These are phyloP conservation scores for Prunella fulvescens DNA, from an alignment of 2,113 vertebrate species.

Conservation along the genomic window DNA sequence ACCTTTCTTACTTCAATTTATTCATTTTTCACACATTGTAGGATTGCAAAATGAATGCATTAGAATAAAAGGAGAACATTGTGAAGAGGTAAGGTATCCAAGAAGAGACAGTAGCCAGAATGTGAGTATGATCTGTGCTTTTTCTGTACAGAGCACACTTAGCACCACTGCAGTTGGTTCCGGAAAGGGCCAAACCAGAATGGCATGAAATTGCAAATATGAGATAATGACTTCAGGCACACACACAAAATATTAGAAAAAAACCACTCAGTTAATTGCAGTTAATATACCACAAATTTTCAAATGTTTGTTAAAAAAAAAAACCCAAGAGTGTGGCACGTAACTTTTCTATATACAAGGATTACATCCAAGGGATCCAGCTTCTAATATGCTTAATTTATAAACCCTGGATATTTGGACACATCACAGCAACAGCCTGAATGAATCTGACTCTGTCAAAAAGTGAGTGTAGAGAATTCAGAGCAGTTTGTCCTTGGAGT, in stretches of 20 bases:
- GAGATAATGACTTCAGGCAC: not conserved
- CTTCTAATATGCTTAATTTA: not conserved
- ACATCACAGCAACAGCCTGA: not conserved
- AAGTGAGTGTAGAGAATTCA: not conserved
- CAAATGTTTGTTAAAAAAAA: not conserved
- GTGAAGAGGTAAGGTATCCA: not conserved
- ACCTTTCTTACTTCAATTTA: not conserved
- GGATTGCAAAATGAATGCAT: not conserved
- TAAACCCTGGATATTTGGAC: not conserved
- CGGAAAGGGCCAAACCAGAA: not conserved
- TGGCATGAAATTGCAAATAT: not conserved
- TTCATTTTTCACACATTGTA: not conserved
- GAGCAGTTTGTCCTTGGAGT: not conserved
- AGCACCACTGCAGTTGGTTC: not conserved
- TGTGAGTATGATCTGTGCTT: not conserved
- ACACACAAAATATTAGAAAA: not conserved
- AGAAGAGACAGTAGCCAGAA: not conserved
- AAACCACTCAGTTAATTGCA: not conserved
- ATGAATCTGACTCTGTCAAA: not conserved
- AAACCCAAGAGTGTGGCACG: not conserved
- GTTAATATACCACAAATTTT: not conserved
- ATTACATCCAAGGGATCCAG: not conserved
- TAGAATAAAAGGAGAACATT: not conserved
- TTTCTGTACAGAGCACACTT: not conserved
- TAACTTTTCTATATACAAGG: not conserved